Percentiles rank a stretch among this genome's conserved stretches.
These are phyloP conservation scores for Nycticorax nycticorax DNA, from an alignment of 2,113 vertebrate genomes.

Conservation along the genomic window DNA sequence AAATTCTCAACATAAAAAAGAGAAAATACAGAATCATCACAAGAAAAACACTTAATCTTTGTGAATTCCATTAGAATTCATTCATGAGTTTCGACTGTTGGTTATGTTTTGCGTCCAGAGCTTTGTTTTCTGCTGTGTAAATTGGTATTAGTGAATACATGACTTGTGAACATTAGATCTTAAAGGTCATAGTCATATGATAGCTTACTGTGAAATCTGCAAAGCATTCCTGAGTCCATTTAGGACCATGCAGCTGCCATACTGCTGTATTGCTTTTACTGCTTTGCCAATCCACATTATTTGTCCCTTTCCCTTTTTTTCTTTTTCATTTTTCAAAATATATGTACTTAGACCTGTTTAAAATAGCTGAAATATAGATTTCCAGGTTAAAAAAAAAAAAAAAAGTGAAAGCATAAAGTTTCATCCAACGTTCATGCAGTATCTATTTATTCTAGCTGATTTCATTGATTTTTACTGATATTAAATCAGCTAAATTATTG, in stretches of 20 bases:
- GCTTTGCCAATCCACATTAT: not conserved
- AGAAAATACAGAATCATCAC: not conserved
- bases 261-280: not conserved
- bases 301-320: not conserved
- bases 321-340: not conserved
- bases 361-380: not conserved
- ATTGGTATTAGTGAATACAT: not conserved
- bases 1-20: not conserved
- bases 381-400: not conserved
- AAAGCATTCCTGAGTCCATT: not conserved
- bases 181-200: not conserved
- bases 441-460: not conserved
- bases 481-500: not conserved
- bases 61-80: not conserved
- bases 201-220: not conserved
- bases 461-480: not conserved
- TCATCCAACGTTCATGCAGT: not conserved
- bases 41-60: not conserved
- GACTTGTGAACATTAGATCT: not conserved
- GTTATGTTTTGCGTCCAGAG: not conserved
- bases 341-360: rapidly evolving
- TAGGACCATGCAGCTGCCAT: not conserved
- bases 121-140: not conserved
- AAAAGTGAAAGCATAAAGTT: not conserved
- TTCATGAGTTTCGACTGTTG: not conserved